Evolutionary conservation across 2,797 vertebrate species (phyloP).

Genomic region (Erethizon dorsatum): DNA sequence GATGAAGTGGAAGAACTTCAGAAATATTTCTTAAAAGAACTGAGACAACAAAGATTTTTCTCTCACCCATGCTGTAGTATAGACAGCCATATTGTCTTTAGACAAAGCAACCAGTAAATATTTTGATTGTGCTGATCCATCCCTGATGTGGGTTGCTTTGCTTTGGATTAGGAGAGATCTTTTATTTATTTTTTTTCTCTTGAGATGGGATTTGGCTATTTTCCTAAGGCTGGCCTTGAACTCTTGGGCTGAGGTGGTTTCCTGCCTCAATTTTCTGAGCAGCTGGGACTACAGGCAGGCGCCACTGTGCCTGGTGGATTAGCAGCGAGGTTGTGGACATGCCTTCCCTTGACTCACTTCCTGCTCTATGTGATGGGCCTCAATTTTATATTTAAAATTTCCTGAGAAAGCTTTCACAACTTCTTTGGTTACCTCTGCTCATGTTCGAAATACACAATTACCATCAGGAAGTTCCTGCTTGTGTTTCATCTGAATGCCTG

Average conservation of each 20-base stretch:
- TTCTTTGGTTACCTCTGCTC: constrained; percentile 11
- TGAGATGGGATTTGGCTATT: not conserved
- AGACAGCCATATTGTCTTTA: not conserved
- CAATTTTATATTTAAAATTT: constrained; percentile 30
- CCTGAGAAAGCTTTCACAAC: constrained; percentile 50
- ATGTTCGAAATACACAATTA: not conserved
- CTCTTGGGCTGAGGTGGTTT: not conserved
- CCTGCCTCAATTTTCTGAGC: not conserved
- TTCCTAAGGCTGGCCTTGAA: not conserved
- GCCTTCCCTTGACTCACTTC: not conserved
- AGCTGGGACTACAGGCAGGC: not conserved
- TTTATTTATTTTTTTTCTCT: not conserved
- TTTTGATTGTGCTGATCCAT: not conserved
- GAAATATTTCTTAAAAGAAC: not conserved
- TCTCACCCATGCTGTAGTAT: not conserved
- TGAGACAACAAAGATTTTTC: not conserved
- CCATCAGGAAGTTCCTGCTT: constrained; percentile 1
- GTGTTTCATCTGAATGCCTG: not conserved
- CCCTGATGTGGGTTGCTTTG: not conserved
- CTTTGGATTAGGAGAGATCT: not conserved
- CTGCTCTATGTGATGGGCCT: not conserved
- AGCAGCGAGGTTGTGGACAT: not conserved
- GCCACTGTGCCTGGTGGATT: not conserved
- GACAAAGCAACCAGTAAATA: not conserved
- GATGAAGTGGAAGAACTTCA: not conserved